Percentiles rank a stretch among this genome's conserved stretches.
Evolutionary conservation across 2,888 invertebrate genomes (phyloP).

Genomic region (Dolichopus griseipennis): DNA sequence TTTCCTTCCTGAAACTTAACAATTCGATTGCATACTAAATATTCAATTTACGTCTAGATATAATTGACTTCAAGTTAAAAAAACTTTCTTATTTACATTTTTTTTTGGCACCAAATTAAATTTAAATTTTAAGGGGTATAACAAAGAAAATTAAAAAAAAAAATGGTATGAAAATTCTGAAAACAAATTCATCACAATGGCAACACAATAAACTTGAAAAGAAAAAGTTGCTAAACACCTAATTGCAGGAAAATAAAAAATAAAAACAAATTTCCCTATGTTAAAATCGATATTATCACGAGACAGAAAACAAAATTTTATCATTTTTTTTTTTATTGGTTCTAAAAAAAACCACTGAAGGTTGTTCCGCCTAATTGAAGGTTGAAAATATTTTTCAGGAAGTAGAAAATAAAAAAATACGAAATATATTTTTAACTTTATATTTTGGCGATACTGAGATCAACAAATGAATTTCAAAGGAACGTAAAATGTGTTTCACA

Average conservation of each 20-base stretch:
- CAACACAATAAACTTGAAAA: neutral
- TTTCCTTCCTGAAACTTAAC: neutral
- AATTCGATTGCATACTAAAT: neutral
- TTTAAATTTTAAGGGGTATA: neutral
- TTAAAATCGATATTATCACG: neutral
- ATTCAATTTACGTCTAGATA: neutral
- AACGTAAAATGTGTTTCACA: too few species aligned
- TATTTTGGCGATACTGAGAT: too few species aligned
- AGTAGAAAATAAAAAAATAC: too few species aligned
- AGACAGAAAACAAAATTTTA: neutral
- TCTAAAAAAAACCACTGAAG: neutral
- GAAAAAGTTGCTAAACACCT: neutral
- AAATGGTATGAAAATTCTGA: neutral
- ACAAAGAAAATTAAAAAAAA: neutral
- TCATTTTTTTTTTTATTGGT: neutral
- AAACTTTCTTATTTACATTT: neutral
- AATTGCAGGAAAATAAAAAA: neutral
- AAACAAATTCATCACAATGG: neutral
- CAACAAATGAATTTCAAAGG: too few species aligned
- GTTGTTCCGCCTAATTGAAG: too few species aligned
- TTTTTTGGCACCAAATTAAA: neutral
- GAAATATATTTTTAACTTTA: too few species aligned
- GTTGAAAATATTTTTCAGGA: too few species aligned
- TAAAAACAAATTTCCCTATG: neutral
- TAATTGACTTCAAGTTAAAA: neutral